A percentile compares a stretch with the other conserved stretches of the same genome.
Conservation (phyloP, 2,888 invertebrate species). For the Beris morrisii region DNA sequence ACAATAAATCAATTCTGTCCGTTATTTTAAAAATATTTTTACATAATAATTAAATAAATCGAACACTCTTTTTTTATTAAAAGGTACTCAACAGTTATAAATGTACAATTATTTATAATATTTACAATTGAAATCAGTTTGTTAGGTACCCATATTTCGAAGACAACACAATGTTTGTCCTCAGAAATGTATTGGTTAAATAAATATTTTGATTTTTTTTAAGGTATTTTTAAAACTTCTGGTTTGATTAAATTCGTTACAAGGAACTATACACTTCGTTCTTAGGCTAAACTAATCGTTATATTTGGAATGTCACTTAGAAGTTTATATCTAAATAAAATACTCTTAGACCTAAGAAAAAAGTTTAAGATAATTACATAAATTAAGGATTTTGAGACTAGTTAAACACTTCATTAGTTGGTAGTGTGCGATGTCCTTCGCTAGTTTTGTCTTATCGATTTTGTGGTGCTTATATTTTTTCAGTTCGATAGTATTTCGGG, state of each 20-base stretch:
- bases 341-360: neutral
- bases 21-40: constrained; percentile 6
- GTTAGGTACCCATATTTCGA: too few relatives aligned
- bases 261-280: constrained; percentile 4
- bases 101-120: constrained; percentile 3
- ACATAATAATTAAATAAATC: neutral
- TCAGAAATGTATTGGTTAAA: neutral
- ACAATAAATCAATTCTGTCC: neutral
- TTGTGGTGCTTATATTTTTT: too few relatives aligned
- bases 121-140: neutral
- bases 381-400: constrained; percentile 19
- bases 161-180: too few relatives aligned
- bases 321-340: neutral
- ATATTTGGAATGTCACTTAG: constrained; percentile 1
- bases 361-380: neutral
- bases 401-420: constrained; percentile 23
- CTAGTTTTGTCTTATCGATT: neutral
- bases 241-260: constrained; percentile 5
- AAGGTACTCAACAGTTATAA: neutral
- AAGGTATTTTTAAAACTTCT: neutral
- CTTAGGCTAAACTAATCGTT: neutral
- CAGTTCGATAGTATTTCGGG: neutral
- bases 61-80: neutral
- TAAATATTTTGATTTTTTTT: constrained; percentile 1
- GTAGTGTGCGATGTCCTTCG: neutral